Evolutionary conservation across 2,113 vertebrate genomes (phyloP).

Genomic region (Turnix velox): DNA sequence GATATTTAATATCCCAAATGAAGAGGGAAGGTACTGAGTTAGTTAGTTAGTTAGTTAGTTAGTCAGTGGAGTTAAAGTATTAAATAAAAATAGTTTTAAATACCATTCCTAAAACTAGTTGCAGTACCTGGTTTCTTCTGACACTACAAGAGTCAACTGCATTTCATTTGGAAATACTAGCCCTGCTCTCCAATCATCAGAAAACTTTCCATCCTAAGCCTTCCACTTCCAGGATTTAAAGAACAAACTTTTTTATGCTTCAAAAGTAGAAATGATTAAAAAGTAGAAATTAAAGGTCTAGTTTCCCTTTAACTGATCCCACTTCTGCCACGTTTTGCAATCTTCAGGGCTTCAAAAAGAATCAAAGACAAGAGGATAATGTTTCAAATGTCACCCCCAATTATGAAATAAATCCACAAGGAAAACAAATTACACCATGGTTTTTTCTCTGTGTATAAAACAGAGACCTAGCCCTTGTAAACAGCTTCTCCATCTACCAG

Average conservation of each 20-base stretch:
- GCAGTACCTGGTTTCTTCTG: background rate
- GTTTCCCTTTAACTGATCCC: background rate
- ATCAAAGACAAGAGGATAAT: background rate
- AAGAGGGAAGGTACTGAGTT: background rate
- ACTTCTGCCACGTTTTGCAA: background rate
- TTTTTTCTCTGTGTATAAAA: background rate
- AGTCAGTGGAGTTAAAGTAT: background rate
- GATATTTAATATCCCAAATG: background rate
- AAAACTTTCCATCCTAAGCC: background rate
- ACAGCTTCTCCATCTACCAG: background rate
- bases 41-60: background rate
- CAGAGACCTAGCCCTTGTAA: background rate
- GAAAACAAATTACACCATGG: slow-evolving; percentile 28
- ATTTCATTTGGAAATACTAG: background rate
- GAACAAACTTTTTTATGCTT: background rate
- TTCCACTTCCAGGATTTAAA: background rate
- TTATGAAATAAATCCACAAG: slow-evolving; percentile 24
- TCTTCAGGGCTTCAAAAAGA: background rate
- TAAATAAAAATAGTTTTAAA: background rate
- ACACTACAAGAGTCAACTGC: background rate
- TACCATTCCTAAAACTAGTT: background rate
- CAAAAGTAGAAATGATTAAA: background rate
- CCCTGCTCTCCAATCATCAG: background rate
- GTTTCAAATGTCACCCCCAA: background rate
- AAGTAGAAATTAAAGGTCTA: background rate